Evolutionary conservation across 2,113 vertebrate genomes (phyloP).

Genomic region (Sander lucioperca): DNA sequence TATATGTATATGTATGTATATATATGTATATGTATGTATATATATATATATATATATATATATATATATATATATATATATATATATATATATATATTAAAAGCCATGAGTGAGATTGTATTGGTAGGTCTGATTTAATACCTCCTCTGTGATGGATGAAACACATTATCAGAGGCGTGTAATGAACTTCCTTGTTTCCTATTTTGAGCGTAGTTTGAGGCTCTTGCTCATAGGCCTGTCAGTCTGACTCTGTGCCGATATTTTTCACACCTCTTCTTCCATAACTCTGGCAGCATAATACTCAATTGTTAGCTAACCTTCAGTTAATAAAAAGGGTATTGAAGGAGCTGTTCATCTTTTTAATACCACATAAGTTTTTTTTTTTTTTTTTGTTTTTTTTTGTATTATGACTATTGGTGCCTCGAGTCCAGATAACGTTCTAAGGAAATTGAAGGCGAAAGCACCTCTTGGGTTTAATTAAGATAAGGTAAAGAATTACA

Average conservation of each 20-base stretch:
- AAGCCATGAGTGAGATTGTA: not conserved
- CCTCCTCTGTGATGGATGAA: conserved; percentile 40
- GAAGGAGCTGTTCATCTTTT: conserved; percentile 13
- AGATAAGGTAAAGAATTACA: conserved; percentile 7
- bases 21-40: too few species aligned
- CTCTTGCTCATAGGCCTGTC: conserved; percentile 28
- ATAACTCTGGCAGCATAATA: conserved; percentile 1
- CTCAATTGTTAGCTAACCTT: conserved; percentile 7
- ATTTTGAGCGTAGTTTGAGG: conserved; percentile 35
- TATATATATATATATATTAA: not conserved
- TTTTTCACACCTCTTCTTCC: conserved; percentile 22
- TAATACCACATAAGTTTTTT: conserved; percentile 12
- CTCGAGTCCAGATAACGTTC: conserved; percentile 7
- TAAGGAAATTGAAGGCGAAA: conserved; percentile 25
- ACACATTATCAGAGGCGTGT: conserved; percentile 33
- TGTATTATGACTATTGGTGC: not conserved
- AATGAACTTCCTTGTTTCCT: conserved; percentile 39
- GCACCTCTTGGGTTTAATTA: conserved; percentile 43
- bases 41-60: too few species aligned
- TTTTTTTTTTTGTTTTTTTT: conserved; percentile 40
- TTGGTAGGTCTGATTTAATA: conserved; percentile 14
- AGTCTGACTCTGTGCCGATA: conserved; percentile 19
- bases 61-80: too few species aligned
- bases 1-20: too few species aligned
- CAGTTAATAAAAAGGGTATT: conserved; percentile 41